Percentiles rank a stretch among this genome's conserved stretches.
These are phyloP conservation scores for Hipparchia semele DNA, from an alignment of 2,888 invertebrate genomes.

Conservation along the genomic window DNA sequence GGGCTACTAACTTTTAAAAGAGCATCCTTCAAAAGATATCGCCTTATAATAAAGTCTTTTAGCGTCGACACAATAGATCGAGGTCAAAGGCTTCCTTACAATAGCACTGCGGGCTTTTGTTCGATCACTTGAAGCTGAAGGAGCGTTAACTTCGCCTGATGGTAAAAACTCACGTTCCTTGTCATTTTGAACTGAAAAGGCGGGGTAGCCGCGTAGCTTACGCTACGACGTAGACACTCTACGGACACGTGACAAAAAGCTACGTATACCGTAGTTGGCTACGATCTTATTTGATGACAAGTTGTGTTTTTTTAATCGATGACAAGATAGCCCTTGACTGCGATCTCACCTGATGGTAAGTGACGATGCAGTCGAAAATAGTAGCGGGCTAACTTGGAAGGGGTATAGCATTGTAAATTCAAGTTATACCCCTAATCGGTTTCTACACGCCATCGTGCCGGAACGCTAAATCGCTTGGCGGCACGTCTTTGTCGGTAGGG, in stretches of 20 bases:
- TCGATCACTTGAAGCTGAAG: conserved; percentile 46
- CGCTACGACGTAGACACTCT: conserved; percentile 31
- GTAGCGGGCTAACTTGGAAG: no score
- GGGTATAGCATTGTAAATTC: no score
- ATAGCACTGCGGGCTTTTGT: conserved; percentile 48
- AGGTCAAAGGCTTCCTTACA: conserved; percentile 51
- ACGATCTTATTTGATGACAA: neutral
- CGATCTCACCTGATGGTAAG: no score
- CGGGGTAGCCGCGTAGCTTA: conserved; percentile 22
- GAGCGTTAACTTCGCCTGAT: conserved; percentile 45
- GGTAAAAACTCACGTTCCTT: conserved; percentile 44
- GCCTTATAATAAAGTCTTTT: conserved; percentile 43
- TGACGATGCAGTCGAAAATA: no score
- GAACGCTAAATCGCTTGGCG: no score
- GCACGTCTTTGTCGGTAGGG: no score
- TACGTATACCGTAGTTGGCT: neutral
- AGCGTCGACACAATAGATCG: conserved; percentile 46
- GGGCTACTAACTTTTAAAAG: conserved; percentile 35
- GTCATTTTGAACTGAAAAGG: conserved; percentile 31
- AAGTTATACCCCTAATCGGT: no score
- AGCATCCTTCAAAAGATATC: conserved; percentile 40
- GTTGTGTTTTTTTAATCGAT: no score
- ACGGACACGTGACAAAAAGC: neutral
- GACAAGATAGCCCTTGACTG: no score
- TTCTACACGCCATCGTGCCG: no score